phyloP scores from a whole-genome alignment of 2,797 vertebrate genomes.

The Galagoides demidoff region DNA sequence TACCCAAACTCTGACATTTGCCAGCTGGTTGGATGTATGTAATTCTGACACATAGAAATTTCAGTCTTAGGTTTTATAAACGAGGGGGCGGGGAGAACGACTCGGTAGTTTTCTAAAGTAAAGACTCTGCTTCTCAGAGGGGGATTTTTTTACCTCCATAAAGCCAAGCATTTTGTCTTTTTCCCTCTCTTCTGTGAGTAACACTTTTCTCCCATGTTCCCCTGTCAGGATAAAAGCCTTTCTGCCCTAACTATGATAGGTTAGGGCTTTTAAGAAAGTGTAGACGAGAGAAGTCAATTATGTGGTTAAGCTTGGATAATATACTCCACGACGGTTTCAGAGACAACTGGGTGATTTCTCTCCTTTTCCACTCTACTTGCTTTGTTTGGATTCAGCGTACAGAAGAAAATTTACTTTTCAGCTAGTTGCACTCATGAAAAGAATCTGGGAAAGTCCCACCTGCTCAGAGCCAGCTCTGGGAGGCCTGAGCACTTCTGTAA shows the following conservation, averaged over 20 bases:
- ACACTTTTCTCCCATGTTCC: not conserved
- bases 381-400: slow-evolving; percentile 55
- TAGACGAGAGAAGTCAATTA: slow-evolving; percentile 67
- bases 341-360: slow-evolving; percentile 61
- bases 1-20: not conserved
- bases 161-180: slow-evolving; percentile 9
- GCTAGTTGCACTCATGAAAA: not conserved
- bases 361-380: slow-evolving; percentile 62
- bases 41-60: not conserved
- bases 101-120: not conserved
- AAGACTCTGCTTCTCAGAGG: not conserved
- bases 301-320: slow-evolving; percentile 68
- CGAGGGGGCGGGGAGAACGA: not conserved
- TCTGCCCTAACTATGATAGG: slow-evolving; percentile 55
- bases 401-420: slow-evolving; percentile 63
- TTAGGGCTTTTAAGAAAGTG: slow-evolving; percentile 62
- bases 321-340: slow-evolving; percentile 57
- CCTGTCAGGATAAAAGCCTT: slow-evolving; percentile 67
- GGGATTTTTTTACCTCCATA: slow-evolving; percentile 37
- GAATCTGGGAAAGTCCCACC: not conserved
- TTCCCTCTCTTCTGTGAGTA: not conserved
- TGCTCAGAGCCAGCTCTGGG: not conserved
- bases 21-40: not conserved
- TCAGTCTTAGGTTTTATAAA: not conserved
- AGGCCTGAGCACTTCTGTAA: not conserved